A percentile compares a stretch with the other conserved stretches of the same genome.
phyloP scores from a whole-genome alignment of 2,113 vertebrate species.

The Pteruthius melanotis region DNA sequence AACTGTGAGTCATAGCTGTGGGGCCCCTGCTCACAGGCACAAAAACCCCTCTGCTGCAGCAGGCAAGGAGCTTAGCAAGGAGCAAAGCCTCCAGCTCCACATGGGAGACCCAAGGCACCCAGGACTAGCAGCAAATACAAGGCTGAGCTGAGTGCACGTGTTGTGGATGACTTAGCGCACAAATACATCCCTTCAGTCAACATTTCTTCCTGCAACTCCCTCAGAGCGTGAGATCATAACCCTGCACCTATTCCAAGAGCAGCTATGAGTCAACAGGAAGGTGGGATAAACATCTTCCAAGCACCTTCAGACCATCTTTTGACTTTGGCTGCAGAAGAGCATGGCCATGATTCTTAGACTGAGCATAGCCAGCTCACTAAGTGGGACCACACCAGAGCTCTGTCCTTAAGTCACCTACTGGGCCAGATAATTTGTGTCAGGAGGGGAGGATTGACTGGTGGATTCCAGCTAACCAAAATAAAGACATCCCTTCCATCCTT shows the following conservation, averaged over 20 bases:
- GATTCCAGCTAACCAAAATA: not conserved
- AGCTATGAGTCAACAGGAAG: not conserved
- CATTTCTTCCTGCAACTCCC: not conserved
- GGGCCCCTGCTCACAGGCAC: not conserved
- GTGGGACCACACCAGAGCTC: not conserved
- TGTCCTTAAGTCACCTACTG: not conserved
- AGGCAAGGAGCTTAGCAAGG: not conserved
- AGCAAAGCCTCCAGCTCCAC: not conserved
- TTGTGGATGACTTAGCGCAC: not conserved
- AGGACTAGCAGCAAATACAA: not conserved
- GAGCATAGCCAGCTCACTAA: not conserved
- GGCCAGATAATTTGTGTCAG: not conserved
- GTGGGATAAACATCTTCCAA: not conserved
- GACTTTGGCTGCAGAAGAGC: not conserved
- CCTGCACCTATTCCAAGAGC: not conserved
- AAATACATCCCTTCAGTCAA: not conserved
- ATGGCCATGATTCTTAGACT: not conserved
- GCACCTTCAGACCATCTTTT: not conserved
- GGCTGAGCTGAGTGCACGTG: not conserved
- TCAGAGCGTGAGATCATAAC: not conserved
- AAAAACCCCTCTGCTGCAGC: slow-evolving; percentile 4
- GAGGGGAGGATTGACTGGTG: not conserved
- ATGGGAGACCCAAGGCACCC: not conserved
- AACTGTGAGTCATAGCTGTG: slow-evolving; percentile 22
- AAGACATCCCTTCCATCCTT: not conserved